Conservation (phyloP, 2,797 vertebrate species). For the Ispidina lecontei region DNA sequence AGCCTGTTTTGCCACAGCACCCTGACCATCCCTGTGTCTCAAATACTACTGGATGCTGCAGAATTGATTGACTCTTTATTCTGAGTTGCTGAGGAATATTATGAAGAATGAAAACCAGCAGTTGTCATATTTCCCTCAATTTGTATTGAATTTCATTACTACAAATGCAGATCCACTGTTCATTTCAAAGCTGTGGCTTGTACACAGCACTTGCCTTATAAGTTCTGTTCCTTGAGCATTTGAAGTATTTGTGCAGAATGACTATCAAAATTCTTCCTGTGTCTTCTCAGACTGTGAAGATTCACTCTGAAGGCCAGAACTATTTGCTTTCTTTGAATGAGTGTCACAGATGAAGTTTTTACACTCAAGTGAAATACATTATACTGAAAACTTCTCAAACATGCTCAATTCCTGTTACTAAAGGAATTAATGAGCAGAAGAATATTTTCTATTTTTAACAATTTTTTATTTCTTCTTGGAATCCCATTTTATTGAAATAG, state of each 20-base stretch:
- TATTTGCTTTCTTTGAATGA: conserved; percentile 31
- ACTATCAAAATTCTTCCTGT: not conserved
- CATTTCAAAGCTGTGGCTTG: not conserved
- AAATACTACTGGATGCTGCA: not conserved
- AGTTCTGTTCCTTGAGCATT: not conserved
- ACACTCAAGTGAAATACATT: not conserved
- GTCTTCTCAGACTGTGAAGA: not conserved
- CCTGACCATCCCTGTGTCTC: not conserved
- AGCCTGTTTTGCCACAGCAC: not conserved
- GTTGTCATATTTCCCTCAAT: not conserved
- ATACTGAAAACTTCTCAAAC: not conserved
- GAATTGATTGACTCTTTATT: not conserved
- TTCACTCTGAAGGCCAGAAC: not conserved
- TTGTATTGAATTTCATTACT: not conserved
- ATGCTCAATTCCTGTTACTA: not conserved
- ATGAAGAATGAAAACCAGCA: not conserved
- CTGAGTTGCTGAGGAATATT: not conserved
- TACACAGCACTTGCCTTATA: not conserved
- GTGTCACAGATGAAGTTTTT: not conserved
- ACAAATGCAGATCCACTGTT: not conserved
- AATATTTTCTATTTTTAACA: not conserved
- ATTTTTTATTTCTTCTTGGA: not conserved
- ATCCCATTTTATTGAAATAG: not conserved
- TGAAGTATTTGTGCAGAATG: not conserved
- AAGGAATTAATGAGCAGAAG: not conserved